These are phyloP conservation scores for Meta bourneti DNA, from an alignment of 2,888 invertebrate genomes.

Conservation along the genomic window DNA sequence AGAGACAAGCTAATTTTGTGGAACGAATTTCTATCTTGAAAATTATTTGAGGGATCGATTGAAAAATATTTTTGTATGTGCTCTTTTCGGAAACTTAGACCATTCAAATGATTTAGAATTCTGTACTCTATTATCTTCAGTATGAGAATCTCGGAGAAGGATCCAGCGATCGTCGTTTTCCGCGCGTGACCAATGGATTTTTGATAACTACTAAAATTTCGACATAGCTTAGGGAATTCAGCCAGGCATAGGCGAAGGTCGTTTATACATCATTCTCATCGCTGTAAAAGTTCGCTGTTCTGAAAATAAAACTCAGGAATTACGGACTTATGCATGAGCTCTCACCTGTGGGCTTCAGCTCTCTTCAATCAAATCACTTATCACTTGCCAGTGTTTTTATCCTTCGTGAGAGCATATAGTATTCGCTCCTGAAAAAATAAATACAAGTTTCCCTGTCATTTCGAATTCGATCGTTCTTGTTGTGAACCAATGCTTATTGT, in stretches of 20 bases:
- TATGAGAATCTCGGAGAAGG: not conserved
- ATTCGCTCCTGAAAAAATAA: not conserved
- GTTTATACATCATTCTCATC: constrained; percentile 41
- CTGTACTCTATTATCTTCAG: not conserved
- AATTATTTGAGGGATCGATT: not conserved
- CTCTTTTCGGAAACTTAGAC: not conserved
- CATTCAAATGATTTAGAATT: not conserved
- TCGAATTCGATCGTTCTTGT: too few species aligned
- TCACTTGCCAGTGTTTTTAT: not conserved
- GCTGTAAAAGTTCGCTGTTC: constrained; percentile 3
- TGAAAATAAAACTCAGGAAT: constrained; percentile 33
- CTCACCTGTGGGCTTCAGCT: constrained; percentile 11
- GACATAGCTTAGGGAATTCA: constrained; percentile 13
- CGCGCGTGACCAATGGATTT: constrained; percentile 50
- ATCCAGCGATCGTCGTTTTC: not conserved
- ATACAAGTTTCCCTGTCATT: too few species aligned
- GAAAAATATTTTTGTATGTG: not conserved
- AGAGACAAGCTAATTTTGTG: too few species aligned
- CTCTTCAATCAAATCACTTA: not conserved
- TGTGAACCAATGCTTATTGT: too few species aligned
- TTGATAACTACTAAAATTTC: constrained; percentile 23
- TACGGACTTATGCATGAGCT: constrained; percentile 28
- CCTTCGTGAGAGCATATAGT: not conserved
- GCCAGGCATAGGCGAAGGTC: constrained; percentile 56
- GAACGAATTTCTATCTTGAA: too few species aligned